phyloP scores from a whole-genome alignment of 2,797 vertebrate genomes.

The Thamnophis elegans region DNA sequence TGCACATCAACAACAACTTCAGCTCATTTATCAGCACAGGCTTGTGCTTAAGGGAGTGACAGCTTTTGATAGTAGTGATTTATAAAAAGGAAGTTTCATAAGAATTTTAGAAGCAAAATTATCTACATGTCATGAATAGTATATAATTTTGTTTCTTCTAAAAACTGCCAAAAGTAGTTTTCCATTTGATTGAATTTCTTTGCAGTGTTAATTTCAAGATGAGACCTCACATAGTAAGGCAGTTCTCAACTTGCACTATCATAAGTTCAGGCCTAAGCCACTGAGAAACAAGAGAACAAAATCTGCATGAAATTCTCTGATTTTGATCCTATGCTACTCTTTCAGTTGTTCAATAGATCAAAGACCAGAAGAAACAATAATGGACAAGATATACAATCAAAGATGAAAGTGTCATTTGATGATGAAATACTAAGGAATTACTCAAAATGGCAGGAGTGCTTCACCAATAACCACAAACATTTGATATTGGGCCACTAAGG shows the following conservation, averaged over 20 bases:
- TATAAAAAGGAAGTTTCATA: background rate
- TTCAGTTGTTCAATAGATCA: background rate
- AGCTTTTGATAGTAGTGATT: background rate
- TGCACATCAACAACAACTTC: background rate
- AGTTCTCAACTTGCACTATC: background rate
- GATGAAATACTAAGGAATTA: background rate
- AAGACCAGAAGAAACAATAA: background rate
- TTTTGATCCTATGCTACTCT: conserved; percentile 16
- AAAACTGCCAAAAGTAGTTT: background rate
- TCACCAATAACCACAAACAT: background rate
- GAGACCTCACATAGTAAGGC: background rate
- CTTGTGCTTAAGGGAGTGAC: background rate
- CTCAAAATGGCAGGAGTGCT: background rate
- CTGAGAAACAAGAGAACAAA: conserved; percentile 34
- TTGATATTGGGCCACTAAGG: background rate
- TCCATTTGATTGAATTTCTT: conserved; percentile 1
- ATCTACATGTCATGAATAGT: background rate
- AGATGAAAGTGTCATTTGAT: background rate
- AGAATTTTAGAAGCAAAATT: background rate
- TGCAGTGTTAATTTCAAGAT: conserved; percentile 20
- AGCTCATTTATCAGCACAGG: background rate
- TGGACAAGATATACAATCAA: background rate
- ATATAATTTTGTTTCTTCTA: background rate
- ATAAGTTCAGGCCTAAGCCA: fast-evolving
- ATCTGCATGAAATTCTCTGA: background rate